Evolutionary conservation across 2,113 vertebrate genomes (phyloP).

Genomic region (Thamnophis sirtalis): DNA sequence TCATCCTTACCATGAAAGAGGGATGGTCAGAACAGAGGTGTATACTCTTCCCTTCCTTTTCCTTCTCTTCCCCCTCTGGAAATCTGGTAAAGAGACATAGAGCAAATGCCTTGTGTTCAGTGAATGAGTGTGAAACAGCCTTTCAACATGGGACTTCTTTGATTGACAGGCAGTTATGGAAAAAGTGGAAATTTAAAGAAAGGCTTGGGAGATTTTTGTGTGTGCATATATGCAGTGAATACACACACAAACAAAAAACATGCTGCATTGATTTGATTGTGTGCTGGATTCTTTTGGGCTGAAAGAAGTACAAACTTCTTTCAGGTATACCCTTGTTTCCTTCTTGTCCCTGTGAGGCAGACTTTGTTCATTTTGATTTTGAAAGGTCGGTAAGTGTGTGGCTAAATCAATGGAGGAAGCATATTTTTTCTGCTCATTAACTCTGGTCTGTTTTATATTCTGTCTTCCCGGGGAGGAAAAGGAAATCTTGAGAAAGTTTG

Average conservation of each 20-base stretch:
- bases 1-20: neutral
- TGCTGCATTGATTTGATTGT: neutral
- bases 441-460: neutral
- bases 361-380: neutral
- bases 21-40: neutral
- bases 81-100: neutral
- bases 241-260: too few species aligned
- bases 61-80: neutral
- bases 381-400: neutral
- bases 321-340: neutral
- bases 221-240: neutral
- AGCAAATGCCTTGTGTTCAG: neutral
- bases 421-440: neutral
- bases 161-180: neutral
- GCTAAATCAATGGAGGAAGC: neutral
- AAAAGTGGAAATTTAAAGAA: neutral
- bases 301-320: neutral
- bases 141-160: neutral
- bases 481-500: neutral
- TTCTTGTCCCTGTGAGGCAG: neutral
- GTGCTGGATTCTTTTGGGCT: neutral
- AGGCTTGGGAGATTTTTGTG: neutral
- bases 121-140: neutral
- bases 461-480: neutral
- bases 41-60: neutral